Evolutionary conservation across 2,797 vertebrate genomes (phyloP).

Genomic region (Craterocephalus amniculus): DNA sequence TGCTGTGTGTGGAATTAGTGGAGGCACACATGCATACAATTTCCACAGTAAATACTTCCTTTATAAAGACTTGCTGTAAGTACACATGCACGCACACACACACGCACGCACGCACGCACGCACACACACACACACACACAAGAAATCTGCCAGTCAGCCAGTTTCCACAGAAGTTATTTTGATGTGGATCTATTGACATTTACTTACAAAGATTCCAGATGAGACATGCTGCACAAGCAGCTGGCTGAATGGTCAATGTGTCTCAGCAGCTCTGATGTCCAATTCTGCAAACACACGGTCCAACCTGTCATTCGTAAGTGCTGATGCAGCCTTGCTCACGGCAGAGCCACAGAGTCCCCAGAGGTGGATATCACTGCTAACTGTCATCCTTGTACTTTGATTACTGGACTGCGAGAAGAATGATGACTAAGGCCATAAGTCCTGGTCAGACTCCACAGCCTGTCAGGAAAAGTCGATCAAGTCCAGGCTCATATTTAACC

Average conservation of each 20-base stretch:
- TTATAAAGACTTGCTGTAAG: slow-evolving; percentile 21
- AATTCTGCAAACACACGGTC: slow-evolving; percentile 65
- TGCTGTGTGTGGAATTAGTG: slow-evolving; percentile 67
- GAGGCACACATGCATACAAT: slow-evolving; percentile 34
- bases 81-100: too few relatives aligned
- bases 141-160: slow-evolving; percentile 35
- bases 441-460: slow-evolving; percentile 39
- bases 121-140: too few relatives aligned
- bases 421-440: slow-evolving; percentile 65
- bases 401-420: slow-evolving; percentile 62
- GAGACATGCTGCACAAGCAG: slow-evolving; percentile 59
- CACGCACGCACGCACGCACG: too few relatives aligned
- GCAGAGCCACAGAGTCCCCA: slow-evolving; percentile 54
- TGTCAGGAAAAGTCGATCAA: slow-evolving; percentile 49
- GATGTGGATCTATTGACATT: slow-evolving; percentile 51
- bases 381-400: slow-evolving; percentile 71
- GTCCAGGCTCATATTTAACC: slow-evolving; percentile 47
- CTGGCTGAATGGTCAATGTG: slow-evolving; percentile 46
- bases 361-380: slow-evolving; percentile 70
- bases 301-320: slow-evolving; percentile 72
- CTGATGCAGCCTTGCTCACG: slow-evolving; percentile 65
- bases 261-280: slow-evolving; percentile 53
- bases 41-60: slow-evolving; percentile 38
- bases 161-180: slow-evolving; percentile 27
- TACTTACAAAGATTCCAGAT: slow-evolving; percentile 33